Base-by-base conservation (phyloP, 2,113 vertebrate species). In the Thomomys bottae region DNA sequence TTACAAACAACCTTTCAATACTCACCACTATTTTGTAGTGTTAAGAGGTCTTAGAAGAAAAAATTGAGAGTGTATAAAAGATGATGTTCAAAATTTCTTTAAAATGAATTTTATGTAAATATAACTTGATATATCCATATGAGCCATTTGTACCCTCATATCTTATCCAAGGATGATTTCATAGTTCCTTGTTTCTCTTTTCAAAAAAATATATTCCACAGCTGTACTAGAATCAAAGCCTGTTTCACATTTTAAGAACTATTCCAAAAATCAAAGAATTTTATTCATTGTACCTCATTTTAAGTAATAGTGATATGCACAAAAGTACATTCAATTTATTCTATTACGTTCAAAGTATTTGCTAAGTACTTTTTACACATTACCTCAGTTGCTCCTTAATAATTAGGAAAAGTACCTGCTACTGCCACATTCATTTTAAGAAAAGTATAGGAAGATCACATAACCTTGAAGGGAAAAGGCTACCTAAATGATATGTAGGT, bases 1-100 rank as follows among this genome's bases (percentile, higher is more conserved):
- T 90, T 89, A 54, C 89, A 89, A 91, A 36, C 7, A 66, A 8
- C 12, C 59, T 84, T 95, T 94, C 21, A 87, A 88, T 85, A 14
- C 49, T 21, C 83, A 32, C 17, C 66, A 85, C 26, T 79, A 8
- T 75, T 94, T 88, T 32, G 28, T 20, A 78, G 18, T 79, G 66
- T 26, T 87, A 64, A 82, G 28, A 70, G 6, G 23, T 28, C 45
- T 77, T 17, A 49, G 34, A 54, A 82, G 11, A 71, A 89, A 92
- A 83, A 59, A 34, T 49, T 24, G 21, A 89, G 8, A 89, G 66
- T 72, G 38, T 85, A 77, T 40, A 80, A 68, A 92, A 92, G 5
- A 2, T 85, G 11, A 14, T 61, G 1, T 30, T 84, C 24, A 61
- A 88, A 90, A 87, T 90, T 38, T 77, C n/a, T 70, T 79, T 3